A percentile compares a stretch with the other conserved stretches of the same genome.
phyloP scores from a whole-genome alignment of 2,113 vertebrate species.

The Micronycteris hirsuta region DNA sequence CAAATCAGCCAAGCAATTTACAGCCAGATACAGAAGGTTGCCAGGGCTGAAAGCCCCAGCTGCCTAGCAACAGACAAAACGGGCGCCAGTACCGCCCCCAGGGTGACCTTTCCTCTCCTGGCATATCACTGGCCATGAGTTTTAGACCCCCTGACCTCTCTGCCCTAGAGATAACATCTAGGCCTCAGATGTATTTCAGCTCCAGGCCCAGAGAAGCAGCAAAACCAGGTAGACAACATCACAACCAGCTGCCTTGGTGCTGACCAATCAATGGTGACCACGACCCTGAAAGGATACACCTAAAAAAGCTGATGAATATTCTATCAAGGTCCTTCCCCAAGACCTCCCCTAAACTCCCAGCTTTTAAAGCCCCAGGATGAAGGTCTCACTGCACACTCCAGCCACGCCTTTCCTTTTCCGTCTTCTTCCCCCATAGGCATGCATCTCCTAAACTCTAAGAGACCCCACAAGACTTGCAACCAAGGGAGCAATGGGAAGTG shows the following conservation, averaged over 20 bases:
- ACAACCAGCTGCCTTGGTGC: neutral
- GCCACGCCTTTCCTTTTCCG: neutral
- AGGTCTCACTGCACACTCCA: neutral
- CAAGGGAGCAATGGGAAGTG: neutral
- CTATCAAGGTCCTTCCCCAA: neutral
- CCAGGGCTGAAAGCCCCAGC: neutral
- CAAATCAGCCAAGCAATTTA: neutral
- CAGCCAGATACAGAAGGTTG: neutral
- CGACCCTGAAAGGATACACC: neutral
- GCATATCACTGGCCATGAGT: neutral
- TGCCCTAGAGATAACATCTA: neutral
- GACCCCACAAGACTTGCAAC: neutral
- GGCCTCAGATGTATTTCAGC: neutral
- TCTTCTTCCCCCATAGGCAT: neutral
- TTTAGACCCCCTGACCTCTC: neutral
- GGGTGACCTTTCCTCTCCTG: neutral
- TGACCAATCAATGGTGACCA: neutral
- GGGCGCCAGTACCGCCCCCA: neutral
- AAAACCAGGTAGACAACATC: neutral
- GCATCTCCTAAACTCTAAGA: neutral
- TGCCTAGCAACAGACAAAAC: neutral
- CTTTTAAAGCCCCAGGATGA: neutral
- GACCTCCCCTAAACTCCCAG: neutral
- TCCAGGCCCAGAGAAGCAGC: neutral
- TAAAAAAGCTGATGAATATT: neutral